Conservation (phyloP, 2,888 invertebrate species). For the Orchestes rusci region DNA sequence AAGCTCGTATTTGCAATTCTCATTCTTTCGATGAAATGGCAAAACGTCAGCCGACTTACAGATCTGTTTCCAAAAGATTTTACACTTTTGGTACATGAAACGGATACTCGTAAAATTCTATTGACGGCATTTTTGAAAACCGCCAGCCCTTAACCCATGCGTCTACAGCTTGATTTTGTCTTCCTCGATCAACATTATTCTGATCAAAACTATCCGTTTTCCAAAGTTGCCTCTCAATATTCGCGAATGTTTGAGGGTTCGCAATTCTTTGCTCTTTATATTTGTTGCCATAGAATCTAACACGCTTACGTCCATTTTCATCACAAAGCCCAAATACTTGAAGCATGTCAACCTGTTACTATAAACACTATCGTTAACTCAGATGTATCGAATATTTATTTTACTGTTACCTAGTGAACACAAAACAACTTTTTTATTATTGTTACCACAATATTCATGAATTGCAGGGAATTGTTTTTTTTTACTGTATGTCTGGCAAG, state of each 20-base stretch:
- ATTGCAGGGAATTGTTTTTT: too few species aligned
- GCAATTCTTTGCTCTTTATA: neutral
- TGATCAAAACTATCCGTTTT: conserved; percentile 1
- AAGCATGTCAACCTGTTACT: neutral
- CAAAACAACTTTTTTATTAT: too few species aligned
- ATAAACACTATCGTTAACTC: too few species aligned
- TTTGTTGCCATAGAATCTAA: neutral
- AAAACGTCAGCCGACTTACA: neutral
- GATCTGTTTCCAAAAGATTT: conserved; percentile 3
- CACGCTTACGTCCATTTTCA: neutral
- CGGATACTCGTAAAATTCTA: conserved; percentile 1
- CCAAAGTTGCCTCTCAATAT: neutral
- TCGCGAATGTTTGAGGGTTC: neutral
- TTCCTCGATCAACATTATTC: neutral
- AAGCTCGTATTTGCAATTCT: neutral
- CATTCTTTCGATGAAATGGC: neutral
- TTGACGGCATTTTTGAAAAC: neutral
- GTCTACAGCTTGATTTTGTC: neutral
- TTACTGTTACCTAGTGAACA: too few species aligned
- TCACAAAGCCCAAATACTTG: neutral
- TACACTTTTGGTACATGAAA: conserved; percentile 1
- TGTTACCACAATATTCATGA: too few species aligned
- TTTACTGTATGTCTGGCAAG: too few species aligned
- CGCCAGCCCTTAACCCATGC: neutral
- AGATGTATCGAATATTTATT: too few species aligned